phyloP scores from a whole-genome alignment of 2,797 vertebrate species.

The Peromyscus eremicus region DNA sequence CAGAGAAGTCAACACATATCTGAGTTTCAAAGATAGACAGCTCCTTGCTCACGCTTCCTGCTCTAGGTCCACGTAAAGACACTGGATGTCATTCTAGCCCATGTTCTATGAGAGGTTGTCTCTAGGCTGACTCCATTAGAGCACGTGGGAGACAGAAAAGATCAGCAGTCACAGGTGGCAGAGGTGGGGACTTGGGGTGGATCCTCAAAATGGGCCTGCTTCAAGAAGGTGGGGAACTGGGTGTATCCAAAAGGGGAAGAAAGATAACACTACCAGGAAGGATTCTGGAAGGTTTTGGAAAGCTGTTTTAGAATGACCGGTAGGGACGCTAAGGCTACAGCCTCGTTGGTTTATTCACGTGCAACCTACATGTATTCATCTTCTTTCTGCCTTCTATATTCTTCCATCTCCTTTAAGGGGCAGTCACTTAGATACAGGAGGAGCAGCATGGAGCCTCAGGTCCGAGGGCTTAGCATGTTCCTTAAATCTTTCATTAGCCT shows the following conservation, averaged over 20 bases:
- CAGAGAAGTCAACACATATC: background rate
- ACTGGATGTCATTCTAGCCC: background rate
- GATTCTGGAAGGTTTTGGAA: conserved; percentile 32
- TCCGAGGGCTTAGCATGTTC: background rate
- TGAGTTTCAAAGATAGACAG: background rate
- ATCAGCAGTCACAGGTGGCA: background rate
- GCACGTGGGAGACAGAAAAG: background rate
- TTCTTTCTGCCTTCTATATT: background rate
- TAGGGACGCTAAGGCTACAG: background rate
- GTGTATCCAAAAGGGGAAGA: background rate
- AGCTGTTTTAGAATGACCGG: background rate
- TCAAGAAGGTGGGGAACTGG: background rate
- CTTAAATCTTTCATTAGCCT: background rate
- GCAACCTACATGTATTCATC: background rate
- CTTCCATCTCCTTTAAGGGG: background rate
- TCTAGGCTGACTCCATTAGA: background rate
- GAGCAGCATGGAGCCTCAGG: background rate
- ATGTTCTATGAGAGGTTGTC: background rate
- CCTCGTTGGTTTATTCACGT: background rate
- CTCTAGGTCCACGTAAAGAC: background rate
- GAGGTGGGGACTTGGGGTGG: background rate
- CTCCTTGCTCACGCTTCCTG: background rate
- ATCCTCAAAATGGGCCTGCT: background rate
- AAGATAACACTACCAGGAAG: background rate
- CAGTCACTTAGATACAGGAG: background rate